A percentile compares a stretch with the other conserved stretches of the same genome.
Evolutionary conservation across 2,797 vertebrate species (phyloP).

Genomic region (Xenops minutus): DNA sequence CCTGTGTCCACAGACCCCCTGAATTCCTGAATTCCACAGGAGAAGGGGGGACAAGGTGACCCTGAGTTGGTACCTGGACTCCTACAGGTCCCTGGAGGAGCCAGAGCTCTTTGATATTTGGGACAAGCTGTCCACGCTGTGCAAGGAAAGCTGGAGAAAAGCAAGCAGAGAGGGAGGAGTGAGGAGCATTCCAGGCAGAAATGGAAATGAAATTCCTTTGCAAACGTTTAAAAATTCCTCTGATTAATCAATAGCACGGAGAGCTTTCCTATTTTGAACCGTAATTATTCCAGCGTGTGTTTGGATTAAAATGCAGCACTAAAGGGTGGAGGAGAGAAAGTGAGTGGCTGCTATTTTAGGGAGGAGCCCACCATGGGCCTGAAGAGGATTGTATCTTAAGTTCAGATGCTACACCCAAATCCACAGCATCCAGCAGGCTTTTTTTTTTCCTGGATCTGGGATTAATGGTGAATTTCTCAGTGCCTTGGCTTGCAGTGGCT

Average conservation of each 20-base stretch:
- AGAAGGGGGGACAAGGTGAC: not conserved
- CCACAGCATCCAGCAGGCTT: conserved; percentile 4
- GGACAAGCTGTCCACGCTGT: not conserved
- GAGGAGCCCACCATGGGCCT: conserved; percentile 38
- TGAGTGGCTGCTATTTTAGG: conserved; percentile 50
- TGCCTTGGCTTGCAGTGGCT: conserved; percentile 26
- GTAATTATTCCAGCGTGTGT: conserved; percentile 36
- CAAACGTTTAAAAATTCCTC: not conserved
- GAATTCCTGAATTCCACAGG: not conserved
- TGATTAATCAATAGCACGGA: conserved; percentile 28
- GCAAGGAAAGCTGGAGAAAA: not conserved
- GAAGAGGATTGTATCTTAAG: conserved; percentile 2
- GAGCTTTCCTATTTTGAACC: conserved; percentile 25
- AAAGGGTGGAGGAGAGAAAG: conserved; percentile 54
- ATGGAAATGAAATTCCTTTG: conserved; percentile 10
- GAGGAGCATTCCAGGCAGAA: not conserved
- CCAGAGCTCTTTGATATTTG: not conserved
- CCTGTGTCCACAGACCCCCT: not conserved
- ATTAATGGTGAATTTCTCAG: conserved; percentile 19
- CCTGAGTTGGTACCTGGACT: not conserved
- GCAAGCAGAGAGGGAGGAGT: not conserved
- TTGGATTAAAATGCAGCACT: conserved; percentile 28
- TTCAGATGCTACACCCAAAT: conserved; percentile 51
- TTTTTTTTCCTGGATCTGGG: conserved; percentile 18
- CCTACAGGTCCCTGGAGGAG: not conserved